Evolutionary conservation across 2,888 invertebrate species (phyloP), one percentile per base, ranked within the genome.

Genomic region (Macrophya annulata): DNA sequence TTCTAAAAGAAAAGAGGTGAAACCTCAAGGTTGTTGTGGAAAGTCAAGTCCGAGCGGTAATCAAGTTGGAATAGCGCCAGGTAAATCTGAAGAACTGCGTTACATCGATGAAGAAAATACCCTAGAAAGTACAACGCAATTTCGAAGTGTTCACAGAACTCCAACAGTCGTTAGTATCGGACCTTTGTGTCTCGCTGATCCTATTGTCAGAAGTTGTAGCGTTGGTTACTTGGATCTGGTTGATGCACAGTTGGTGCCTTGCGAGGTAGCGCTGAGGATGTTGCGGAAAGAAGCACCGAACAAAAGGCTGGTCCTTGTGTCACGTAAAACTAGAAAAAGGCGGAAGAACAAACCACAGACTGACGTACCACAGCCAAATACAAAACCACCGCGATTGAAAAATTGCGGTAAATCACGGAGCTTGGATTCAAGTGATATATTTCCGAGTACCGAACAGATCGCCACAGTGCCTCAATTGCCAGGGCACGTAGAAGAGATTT

Each of bases 211-310:
- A 48, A 98, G 98, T 91, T 98, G 98, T 92, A 98, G 98, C 93
- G 98, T 98, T 2, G 98, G 98, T 0, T 98, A 97, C 91, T 94
- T 98, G 88, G 98, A 98, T 92, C 95, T 97, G 87, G 97, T 98
- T 5, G 97, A 97, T 89, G 95, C 96, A 0, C 96, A 96, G 89
- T 95, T 96, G 88, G 95, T 97, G 37, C 97, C 97, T 77, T 96
- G 96, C 65, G 97, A 97, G 90, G 96, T 97, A 82, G 96, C 96
- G 15, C 90, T 97, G 71, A 95, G 96, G 0, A 96, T 97, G 91
- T 93, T 97, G 48, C 94, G 96, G 17, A 96, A 96, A 86, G 97
- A 97, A 89, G 96, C 97, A 1, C 97, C 97, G 0, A 93, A 93
- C 85, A 96, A 97, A 88, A 95, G 97, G 4, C 94, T 98, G 45